Percentiles rank a stretch among this genome's conserved stretches.
Conservation (phyloP, 2,113 vertebrate species). For the Excalfactoria chinensis region DNA sequence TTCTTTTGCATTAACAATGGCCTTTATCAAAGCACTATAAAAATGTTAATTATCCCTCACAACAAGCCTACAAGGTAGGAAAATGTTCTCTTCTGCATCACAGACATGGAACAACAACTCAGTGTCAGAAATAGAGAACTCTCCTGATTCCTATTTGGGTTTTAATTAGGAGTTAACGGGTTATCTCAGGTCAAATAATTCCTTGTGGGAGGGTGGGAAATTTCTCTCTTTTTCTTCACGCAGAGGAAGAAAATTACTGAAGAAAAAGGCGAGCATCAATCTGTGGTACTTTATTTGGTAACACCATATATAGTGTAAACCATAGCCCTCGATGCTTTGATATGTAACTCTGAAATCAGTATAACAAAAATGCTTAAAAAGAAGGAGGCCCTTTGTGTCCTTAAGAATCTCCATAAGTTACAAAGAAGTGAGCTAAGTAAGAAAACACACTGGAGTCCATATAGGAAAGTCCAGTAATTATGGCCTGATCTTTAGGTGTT, state of each 20-base stretch:
- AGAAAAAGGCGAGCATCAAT: neutral
- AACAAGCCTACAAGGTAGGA: conserved; percentile 26
- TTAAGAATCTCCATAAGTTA: neutral
- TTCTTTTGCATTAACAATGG: neutral
- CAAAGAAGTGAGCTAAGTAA: neutral
- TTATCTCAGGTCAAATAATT: neutral
- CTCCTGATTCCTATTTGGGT: neutral
- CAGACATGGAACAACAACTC: neutral
- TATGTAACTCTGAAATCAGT: neutral
- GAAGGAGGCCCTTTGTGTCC: neutral
- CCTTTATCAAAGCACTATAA: conserved; percentile 50
- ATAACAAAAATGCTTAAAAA: neutral
- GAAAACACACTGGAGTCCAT: neutral
- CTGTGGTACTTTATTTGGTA: neutral
- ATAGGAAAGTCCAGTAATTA: neutral
- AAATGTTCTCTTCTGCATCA: neutral
- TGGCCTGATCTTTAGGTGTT: no score
- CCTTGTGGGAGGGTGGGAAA: neutral
- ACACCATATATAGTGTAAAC: neutral
- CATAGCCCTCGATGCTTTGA: neutral
- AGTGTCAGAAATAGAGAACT: neutral
- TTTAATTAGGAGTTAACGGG: neutral
- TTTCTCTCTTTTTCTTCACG: neutral
- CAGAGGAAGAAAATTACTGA: neutral
- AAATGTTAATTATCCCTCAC: conserved; percentile 54